Percentiles rank a stretch among this genome's conserved stretches.
Evolutionary conservation across 1,140 invertebrate genomes (phyloP).

Genomic region (Gryon sp.): DNA sequence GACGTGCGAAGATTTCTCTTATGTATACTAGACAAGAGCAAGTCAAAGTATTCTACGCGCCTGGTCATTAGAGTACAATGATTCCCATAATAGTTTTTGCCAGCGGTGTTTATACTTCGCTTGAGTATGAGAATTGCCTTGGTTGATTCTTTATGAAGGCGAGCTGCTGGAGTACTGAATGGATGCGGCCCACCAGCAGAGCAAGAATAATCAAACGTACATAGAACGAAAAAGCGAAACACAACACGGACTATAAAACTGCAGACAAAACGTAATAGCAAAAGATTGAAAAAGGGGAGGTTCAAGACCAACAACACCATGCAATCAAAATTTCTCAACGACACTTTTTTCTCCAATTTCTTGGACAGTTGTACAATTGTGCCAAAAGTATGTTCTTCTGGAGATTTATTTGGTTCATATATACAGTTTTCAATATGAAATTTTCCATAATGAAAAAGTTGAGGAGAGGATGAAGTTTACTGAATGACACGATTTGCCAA

Average conservation of each 20-base stretch:
- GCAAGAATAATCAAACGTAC: slow-evolving; percentile 54
- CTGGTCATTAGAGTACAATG: slow-evolving; percentile 55
- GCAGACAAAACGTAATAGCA: slow-evolving; percentile 3
- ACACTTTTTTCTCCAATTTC: too few relatives aligned
- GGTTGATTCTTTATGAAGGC: slow-evolving; percentile 42
- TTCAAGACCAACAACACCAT: slow-evolving; percentile 21
- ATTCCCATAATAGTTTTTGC: slow-evolving; percentile 47
- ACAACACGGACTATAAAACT: slow-evolving; percentile 24
- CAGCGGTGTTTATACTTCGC: slow-evolving; percentile 9
- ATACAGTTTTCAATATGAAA: too few relatives aligned
- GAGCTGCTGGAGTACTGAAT: slow-evolving; percentile 48
- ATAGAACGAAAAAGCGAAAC: slow-evolving; percentile 21
- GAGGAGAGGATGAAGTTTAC: too few relatives aligned
- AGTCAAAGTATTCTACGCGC: slow-evolving; percentile 34
- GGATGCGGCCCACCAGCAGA: slow-evolving; percentile 59
- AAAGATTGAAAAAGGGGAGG: not conserved
- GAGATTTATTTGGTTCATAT: too few relatives aligned
- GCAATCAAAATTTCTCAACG: slow-evolving; percentile 42
- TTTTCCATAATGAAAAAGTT: too few relatives aligned
- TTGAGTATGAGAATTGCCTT: slow-evolving; percentile 21
- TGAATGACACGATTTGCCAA: too few relatives aligned
- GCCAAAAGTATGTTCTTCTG: too few relatives aligned
- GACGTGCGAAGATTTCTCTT: slow-evolving; percentile 52
- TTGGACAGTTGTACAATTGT: too few relatives aligned
- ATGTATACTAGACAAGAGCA: slow-evolving; percentile 15